phyloP scores from a whole-genome alignment of 64 coral and sea anemone genomes.

The Astreopora myriophthalma region DNA sequence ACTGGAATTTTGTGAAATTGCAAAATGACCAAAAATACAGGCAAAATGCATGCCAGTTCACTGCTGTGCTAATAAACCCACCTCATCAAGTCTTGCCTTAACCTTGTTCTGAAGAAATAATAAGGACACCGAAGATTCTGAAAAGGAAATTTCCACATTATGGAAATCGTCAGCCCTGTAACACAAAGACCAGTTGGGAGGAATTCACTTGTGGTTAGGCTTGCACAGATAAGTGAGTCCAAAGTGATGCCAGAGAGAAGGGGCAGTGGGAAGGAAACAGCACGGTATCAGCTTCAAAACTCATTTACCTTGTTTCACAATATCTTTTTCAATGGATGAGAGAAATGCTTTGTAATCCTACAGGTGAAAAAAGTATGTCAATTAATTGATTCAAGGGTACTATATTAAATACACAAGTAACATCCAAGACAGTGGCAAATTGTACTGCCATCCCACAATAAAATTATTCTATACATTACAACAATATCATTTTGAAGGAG shows the following conservation, averaged over 20 bases:
- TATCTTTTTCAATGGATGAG: constrained; percentile 48
- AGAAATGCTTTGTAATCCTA: constrained; percentile 64
- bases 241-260: no score
- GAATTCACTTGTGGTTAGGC: no score
- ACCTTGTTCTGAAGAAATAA: constrained; percentile 38
- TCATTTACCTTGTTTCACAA: constrained; percentile 46
- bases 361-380: background rate
- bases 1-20: no score
- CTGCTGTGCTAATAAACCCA: background rate
- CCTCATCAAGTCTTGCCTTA: constrained; percentile 34
- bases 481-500: no score
- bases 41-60: background rate
- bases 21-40: no score
- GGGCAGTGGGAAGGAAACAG: no score
- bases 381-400: background rate
- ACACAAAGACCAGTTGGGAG: no score
- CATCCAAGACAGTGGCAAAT: background rate
- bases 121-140: constrained; percentile 39
- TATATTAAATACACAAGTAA: background rate
- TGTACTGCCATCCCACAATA: no score
- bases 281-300: no score
- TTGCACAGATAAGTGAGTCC: no score
- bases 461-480: no score
- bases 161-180: no score
- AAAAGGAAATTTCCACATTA: constrained; percentile 13